Evolutionary conservation across 2,113 vertebrate species (phyloP).

Genomic region (Hymenochirus boettgeri): DNA sequence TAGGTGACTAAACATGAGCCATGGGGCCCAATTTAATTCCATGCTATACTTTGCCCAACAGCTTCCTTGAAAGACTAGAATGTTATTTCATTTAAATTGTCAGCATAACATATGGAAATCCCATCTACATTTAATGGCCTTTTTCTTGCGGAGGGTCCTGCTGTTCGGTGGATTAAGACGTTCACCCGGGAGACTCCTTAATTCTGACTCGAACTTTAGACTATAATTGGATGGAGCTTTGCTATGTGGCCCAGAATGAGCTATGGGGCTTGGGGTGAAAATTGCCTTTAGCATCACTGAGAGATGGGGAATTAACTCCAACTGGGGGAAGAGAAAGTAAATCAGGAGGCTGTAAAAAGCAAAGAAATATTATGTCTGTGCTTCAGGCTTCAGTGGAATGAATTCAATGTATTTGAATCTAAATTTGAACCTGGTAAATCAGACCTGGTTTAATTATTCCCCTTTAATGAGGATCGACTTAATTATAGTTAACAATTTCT

Average conservation of each 20-base stretch:
- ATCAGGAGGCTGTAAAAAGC: not conserved
- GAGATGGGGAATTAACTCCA: not conserved
- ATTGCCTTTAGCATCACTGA: not conserved
- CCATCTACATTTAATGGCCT: too few relatives aligned
- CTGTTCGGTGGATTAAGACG: slow-evolving; percentile 14
- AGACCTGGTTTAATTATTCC: slow-evolving; percentile 9
- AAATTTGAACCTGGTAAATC: not conserved
- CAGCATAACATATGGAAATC: too few relatives aligned
- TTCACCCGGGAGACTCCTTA: slow-evolving; percentile 25
- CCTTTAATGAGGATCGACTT: not conserved
- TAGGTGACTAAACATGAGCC: too few relatives aligned
- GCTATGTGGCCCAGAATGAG: slow-evolving; percentile 5
- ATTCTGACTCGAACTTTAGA: slow-evolving; percentile 19
- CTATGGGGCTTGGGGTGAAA: slow-evolving; percentile 10
- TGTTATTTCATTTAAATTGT: too few relatives aligned
- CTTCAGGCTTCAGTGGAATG: not conserved
- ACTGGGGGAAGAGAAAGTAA: not conserved
- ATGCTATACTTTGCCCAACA: too few relatives aligned
- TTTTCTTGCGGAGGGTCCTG: too few relatives aligned
- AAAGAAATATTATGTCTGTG: not conserved
- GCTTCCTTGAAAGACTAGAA: too few relatives aligned
- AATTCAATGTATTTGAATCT: not conserved
- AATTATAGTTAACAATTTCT: not conserved
- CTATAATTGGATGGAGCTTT: slow-evolving; percentile 32
- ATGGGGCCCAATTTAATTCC: too few relatives aligned